These are phyloP conservation scores for Drosophila nigricruria DNA, from an alignment of 2,888 invertebrate species.

Conservation along the genomic window DNA sequence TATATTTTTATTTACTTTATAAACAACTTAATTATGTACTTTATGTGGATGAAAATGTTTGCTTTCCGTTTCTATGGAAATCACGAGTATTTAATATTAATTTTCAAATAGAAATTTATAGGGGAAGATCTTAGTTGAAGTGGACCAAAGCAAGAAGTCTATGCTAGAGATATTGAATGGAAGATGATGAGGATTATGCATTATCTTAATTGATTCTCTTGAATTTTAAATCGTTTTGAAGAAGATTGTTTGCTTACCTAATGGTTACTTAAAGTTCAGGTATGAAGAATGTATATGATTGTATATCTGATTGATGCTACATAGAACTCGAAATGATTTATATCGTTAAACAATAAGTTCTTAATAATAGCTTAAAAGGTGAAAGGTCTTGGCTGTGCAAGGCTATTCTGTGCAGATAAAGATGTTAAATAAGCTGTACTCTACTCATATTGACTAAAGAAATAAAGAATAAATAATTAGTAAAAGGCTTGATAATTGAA, in stretches of 20 bases:
- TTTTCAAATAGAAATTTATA: too few relatives aligned
- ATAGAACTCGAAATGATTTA: too few relatives aligned
- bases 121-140: background rate
- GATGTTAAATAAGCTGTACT: background rate
- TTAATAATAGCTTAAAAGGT: too few relatives aligned
- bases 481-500: background rate
- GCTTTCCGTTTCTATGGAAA: background rate
- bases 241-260: background rate
- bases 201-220: background rate
- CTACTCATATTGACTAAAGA: background rate
- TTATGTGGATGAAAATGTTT: background rate
- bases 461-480: background rate
- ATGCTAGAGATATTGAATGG: background rate
- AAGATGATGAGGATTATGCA: background rate
- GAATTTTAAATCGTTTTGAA: background rate
- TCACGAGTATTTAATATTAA: background rate
- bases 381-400: too few relatives aligned
- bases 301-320: too few relatives aligned
- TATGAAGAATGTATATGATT: background rate
- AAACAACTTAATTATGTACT: background rate
- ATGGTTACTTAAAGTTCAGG: background rate
- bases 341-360: too few relatives aligned
- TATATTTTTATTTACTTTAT: constrained; percentile 2
- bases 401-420: too few relatives aligned
- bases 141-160: background rate